Percentiles rank a stretch among this genome's conserved stretches.
phyloP scores from a whole-genome alignment of 2,797 vertebrate genomes.

The Enteromius fasciolatus region DNA sequence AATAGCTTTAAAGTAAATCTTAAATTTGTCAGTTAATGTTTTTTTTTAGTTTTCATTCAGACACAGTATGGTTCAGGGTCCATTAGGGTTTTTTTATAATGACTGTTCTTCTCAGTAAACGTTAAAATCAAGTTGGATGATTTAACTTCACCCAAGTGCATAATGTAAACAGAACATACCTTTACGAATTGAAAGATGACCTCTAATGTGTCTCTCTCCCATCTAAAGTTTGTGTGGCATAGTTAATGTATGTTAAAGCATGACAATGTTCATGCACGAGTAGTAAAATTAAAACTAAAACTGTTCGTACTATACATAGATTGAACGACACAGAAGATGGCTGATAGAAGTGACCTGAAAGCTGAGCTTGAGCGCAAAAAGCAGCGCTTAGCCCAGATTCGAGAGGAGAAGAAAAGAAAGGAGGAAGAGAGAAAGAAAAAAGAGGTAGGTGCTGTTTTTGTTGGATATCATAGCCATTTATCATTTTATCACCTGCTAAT shows the following conservation, averaged over 20 bases:
- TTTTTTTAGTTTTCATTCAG: not conserved
- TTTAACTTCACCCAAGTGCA: not conserved
- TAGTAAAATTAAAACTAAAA: conserved; percentile 7
- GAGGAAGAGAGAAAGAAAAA: conserved; percentile 89
- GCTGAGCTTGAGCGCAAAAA: conserved; percentile 91
- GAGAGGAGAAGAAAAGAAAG: conserved; percentile 88
- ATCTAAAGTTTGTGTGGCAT: not conserved
- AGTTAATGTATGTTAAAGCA: not conserved
- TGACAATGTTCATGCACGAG: not conserved
- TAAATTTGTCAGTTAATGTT: not conserved
- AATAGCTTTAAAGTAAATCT: not conserved
- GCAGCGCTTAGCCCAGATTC: conserved; percentile 87
- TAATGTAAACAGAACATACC: not conserved
- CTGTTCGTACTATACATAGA: conserved; percentile 18
- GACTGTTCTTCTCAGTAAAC: not conserved
- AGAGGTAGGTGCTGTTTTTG: conserved; percentile 75
- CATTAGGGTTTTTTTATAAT: not conserved
- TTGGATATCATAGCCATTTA: not conserved
- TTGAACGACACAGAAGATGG: conserved; percentile 72
- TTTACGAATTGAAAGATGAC: not conserved
- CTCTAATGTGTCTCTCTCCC: too few relatives aligned
- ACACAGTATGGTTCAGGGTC: not conserved
- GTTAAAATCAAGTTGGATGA: not conserved
- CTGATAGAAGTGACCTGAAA: conserved; percentile 87
- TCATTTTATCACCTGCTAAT: not conserved